These are phyloP conservation scores for Trichosurus vulpecula DNA, from an alignment of 2,797 vertebrate genomes.

Conservation along the genomic window DNA sequence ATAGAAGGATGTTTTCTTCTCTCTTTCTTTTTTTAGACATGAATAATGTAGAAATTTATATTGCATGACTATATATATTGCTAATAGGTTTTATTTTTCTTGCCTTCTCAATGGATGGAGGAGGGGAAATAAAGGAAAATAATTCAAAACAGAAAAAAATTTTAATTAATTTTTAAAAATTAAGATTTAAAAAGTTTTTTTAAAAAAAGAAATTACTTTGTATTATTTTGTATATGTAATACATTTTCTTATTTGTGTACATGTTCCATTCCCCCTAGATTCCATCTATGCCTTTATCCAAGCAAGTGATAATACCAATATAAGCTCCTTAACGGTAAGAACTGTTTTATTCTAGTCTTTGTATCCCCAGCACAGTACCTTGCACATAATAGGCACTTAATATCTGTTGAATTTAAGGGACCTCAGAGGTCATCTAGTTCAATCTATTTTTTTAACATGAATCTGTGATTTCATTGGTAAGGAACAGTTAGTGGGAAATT, in stretches of 20 bases:
- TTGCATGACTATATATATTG: background rate
- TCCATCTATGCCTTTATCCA: background rate
- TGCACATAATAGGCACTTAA: background rate
- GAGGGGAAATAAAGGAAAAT: background rate
- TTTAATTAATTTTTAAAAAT: no score
- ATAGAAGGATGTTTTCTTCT: background rate
- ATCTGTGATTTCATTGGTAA: no score
- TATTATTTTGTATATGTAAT: background rate
- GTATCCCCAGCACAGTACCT: background rate
- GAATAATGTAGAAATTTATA: background rate
- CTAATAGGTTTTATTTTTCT: background rate
- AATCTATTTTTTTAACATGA: background rate
- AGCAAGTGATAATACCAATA: background rate
- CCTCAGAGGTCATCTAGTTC: background rate
- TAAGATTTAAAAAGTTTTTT: background rate
- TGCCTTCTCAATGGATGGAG: background rate
- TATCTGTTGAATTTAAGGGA: no score
- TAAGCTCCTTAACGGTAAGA: background rate
- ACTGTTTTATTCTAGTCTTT: background rate
- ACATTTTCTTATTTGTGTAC: background rate
- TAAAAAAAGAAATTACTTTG: background rate
- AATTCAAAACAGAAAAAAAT: background rate
- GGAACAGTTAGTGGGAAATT: background rate
- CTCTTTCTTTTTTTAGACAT: background rate
- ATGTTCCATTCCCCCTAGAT: background rate